These are phyloP conservation scores for Pseudococcus viburni DNA, from an alignment of 2,888 invertebrate species.

Conservation along the genomic window DNA sequence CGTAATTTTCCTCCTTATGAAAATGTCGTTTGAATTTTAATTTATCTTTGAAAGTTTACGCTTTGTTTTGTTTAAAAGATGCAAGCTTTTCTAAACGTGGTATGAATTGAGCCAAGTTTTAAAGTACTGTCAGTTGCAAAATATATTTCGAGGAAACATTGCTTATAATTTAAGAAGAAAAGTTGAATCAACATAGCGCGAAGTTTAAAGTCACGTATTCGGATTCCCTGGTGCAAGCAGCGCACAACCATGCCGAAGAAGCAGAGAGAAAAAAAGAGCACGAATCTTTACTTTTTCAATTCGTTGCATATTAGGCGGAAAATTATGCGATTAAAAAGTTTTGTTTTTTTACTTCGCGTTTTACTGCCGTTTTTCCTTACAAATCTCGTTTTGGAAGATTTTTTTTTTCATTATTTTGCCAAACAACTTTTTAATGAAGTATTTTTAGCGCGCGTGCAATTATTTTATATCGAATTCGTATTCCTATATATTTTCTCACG, in stretches of 20 bases:
- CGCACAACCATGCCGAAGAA: background rate
- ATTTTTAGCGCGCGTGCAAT: slow-evolving; percentile 46
- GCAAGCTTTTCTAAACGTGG: slow-evolving; percentile 60
- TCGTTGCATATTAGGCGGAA: slow-evolving; percentile 66
- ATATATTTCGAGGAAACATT: slow-evolving; percentile 60
- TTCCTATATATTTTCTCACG: slow-evolving; percentile 40
- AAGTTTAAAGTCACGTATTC: slow-evolving; percentile 61
- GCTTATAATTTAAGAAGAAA: slow-evolving; percentile 63
- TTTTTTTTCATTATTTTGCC: slow-evolving; percentile 48
- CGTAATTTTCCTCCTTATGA: slow-evolving; percentile 46
- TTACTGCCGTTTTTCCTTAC: background rate
- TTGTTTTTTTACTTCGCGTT: slow-evolving; percentile 23
- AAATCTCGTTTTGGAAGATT: slow-evolving; percentile 13
- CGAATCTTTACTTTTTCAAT: slow-evolving; percentile 64
- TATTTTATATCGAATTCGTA: slow-evolving; percentile 43
- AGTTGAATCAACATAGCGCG: slow-evolving; percentile 64
- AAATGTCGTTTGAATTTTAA: slow-evolving; percentile 58
- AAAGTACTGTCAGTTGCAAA: slow-evolving; percentile 65
- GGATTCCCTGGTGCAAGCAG: slow-evolving; percentile 45
- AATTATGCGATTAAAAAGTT: slow-evolving; percentile 65
- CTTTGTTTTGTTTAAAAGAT: slow-evolving; percentile 58
- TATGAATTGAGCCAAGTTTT: slow-evolving; percentile 60
- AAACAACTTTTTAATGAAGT: slow-evolving; percentile 58
- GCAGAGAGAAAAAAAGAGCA: slow-evolving; percentile 5
- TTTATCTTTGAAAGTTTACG: slow-evolving; percentile 53